These are phyloP conservation scores for Sesia bembeciformis DNA, from an alignment of 2,888 invertebrate species.

Conservation along the genomic window DNA sequence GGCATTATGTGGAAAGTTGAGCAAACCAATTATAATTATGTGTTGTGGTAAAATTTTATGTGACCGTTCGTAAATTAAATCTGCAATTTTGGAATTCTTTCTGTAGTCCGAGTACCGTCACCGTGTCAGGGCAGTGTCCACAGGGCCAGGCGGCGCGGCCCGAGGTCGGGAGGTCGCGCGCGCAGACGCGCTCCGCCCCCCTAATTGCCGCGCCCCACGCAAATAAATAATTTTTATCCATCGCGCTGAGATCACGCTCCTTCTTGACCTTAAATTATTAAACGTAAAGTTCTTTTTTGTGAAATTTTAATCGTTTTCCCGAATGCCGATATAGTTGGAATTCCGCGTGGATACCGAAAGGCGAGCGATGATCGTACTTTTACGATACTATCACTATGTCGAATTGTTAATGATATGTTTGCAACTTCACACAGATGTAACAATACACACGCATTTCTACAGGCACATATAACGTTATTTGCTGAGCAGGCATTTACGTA, in stretches of 20 bases:
- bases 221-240: constrained; percentile 73
- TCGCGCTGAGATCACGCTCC: constrained; percentile 53
- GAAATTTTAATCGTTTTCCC: constrained; percentile 40
- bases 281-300: constrained; percentile 53
- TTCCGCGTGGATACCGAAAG: constrained; percentile 26
- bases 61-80: neutral
- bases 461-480: too few species aligned
- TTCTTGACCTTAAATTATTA: constrained; percentile 65
- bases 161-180: constrained; percentile 62
- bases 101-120: constrained; percentile 15
- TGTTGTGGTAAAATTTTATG: neutral
- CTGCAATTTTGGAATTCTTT: neutral
- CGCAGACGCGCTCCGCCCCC: constrained; percentile 65
- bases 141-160: constrained; percentile 17
- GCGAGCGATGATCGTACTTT: constrained; percentile 34
- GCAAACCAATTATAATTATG: neutral
- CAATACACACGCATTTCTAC: neutral
- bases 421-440: constrained; percentile 11
- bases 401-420: constrained; percentile 59
- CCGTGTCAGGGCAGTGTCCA: constrained; percentile 39
- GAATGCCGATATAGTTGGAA: constrained; percentile 11
- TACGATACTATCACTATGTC: constrained; percentile 39
- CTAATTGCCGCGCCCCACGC: constrained; percentile 73
- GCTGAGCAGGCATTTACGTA: too few species aligned
- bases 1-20: neutral